Base-by-base conservation (phyloP, 2,797 vertebrate species). In the Sebastes oblongus region DNA sequence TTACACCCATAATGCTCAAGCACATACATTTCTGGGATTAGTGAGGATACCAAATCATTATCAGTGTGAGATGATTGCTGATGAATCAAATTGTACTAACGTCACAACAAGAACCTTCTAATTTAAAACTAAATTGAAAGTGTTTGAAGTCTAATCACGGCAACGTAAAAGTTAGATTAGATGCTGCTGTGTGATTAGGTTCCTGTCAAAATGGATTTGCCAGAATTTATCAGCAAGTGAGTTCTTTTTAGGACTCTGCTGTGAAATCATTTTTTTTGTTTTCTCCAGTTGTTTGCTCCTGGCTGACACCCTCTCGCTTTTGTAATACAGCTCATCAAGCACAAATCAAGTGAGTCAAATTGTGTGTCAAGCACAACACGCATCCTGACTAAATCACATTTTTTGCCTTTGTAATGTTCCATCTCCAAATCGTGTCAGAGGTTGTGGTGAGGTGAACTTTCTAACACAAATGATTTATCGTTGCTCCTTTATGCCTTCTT, bases 261-360 rank as follows among this genome's bases (percentile, higher is more conserved):
- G 2, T 65, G 60, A 78, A 84, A 75, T 61, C 50, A 65, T n/a
- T 60, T 75, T 75, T 60, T 66, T 77, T 55, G 8, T 64, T 66
- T 39, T 72, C 54, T 66, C 27, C 54, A 39, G 50, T 85, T 80
- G 75, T 92, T 89, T 88, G 66, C 84, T 88, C 81, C 79, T 70
- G 69, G 68, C 62, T 58, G 66, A 81, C 78, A 76, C 61, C 76
- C 54, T 56, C 60, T 78, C 5, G 50, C 71, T 75, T 87, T 86
- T 82, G 39, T 84, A 77, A 91, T 67, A 22, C 72, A 85, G 72
- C 65, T 90, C 86, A 88, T 88, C 80, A 87, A 29, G 61, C 71
- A 32, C 70, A 72, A 76, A 76, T 80, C 71, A 72, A 82, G 83
- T 52, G 62, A 82, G 77, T 74, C 67, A 73, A 85, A 91, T 83